Evolutionary conservation across 2,797 vertebrate genomes (phyloP), one percentile per base, ranked within the genome.

Genomic region (Cyprinella venusta): DNA sequence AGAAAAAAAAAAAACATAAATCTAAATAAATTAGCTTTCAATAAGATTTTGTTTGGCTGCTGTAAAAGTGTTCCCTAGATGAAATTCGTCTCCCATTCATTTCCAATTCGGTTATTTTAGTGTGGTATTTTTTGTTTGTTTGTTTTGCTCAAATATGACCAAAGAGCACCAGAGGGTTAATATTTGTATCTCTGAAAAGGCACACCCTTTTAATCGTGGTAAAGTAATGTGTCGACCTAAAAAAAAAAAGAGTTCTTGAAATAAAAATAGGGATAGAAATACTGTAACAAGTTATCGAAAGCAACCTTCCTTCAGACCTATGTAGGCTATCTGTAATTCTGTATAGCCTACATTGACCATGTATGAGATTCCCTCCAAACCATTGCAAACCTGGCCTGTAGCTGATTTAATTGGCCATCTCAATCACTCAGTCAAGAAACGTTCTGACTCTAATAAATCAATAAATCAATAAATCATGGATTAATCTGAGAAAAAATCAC

Each of bases 111-210:
- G 8, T 42, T 2, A 42, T 42, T 42, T 10, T 42, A 0, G 9
- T 42, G 40, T 42, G 40, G 9, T 2, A 8, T 38, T 38, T 38
- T 38, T 40, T 40, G 30, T 33, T 33, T 33, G 30, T 33, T 33
- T 33, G 30, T 40, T 40, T 8, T 8, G 7, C 8, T 42, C 8
- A 42, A 42, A 42, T 12, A 42, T 42, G 9, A 42, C 40, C 1
- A 9, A 42, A 3, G 40, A 42, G 40, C 3, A 42, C 40, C 40
- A 42, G 40, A 42, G 40, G 40, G 24, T 10, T 9, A 45, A 30
- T 63, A 42, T 76, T 9, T 59, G 30, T 16, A 90, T 65, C 12
- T 65, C 18, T 74, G 15, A 68, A 79, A 36, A 38, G 12, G 40
- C 18, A 64, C 30, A 52, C 6, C 6, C 6, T 38, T n/a, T 21